Evolutionary conservation across 2,797 vertebrate species (phyloP), one percentile per base, ranked within the genome.

Genomic region (Australoheros facetus): DNA sequence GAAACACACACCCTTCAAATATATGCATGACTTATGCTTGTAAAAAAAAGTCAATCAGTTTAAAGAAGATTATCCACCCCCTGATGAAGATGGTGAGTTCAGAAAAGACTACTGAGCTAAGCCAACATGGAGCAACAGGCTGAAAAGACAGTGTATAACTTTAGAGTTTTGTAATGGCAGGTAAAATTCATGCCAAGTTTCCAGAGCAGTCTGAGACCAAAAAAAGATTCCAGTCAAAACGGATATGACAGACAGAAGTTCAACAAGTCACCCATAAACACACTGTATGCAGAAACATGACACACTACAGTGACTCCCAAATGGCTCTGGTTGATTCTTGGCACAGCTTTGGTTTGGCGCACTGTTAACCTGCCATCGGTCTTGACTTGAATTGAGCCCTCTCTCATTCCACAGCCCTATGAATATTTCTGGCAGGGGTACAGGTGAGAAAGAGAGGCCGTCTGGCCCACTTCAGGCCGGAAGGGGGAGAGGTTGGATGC

Each of bases 391-490:
- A 62, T 66, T 45, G 79, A 72, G 48, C 32, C 45, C 5, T 70
- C 84, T 94, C 86, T 1, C 75, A 80, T 93, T 92, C 88, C 89
- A 83, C 62, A 55, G 73, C 73, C 39, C 58, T 93, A 93, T 91
- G 83, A 89, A 92, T 92, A 87, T 87, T 88, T 94, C 57, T 85
- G 85, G 70, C 14, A 60, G 32, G 7, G 45, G 54, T 17, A 48
- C 64, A 45, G 13, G 42, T 19, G 7, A 5, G 26, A 21, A 30
- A 11, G 21, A 4, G 30, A 53, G 53, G 73, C 56, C 1, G 39
- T 26, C 64, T 73, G 71, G 21, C 60, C 77, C 56, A 23, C 2
- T 73, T 69, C 37, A 32, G 56, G 5, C 57, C 56, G 32, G n/a
- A 45, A 21, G 73, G 51, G 12, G 16, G 14, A 42, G 30, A 9